A percentile compares a stretch with the other conserved stretches of the same genome.
Evolutionary conservation across 35 echinoderm and acorn worm genomes (phyloP).

Genomic region (Apostichopus californicus): DNA sequence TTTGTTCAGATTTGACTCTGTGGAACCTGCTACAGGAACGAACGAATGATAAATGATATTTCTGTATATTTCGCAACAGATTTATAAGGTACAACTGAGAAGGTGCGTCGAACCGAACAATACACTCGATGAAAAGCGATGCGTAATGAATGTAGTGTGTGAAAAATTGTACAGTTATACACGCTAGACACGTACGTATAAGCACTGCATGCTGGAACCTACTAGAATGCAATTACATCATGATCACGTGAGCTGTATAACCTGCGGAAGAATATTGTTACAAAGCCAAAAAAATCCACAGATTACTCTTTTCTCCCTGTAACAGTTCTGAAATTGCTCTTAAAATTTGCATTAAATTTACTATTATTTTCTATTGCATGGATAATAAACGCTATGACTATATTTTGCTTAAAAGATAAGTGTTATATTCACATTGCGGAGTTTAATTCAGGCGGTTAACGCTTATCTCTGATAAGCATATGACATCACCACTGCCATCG

Average conservation of each 20-base stretch:
- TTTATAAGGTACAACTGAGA: constrained; percentile 9
- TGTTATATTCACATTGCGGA: neutral
- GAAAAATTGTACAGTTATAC: neutral
- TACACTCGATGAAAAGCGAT: neutral
- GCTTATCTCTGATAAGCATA: neutral
- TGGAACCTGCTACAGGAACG: neutral
- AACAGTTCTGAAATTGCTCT: neutral
- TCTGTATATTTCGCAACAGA: neutral
- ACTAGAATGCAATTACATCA: constrained; percentile 3
- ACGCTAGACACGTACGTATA: neutral
- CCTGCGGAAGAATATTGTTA: constrained; percentile 33
- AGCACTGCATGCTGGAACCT: constrained; percentile 33
- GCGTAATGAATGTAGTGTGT: neutral
- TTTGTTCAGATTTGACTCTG: too few species aligned
- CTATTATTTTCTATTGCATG: neutral
- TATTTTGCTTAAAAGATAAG: neutral
- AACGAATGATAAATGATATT: constrained; percentile 15
- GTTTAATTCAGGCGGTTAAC: neutral
- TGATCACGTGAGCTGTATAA: constrained; percentile 14
- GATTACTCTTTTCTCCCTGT: neutral
- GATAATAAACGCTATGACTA: neutral
- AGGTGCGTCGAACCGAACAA: neutral
- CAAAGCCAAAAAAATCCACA: neutral
- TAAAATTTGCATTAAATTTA: neutral
- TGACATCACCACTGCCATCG: constrained; percentile 18